phyloP scores from a whole-genome alignment of 1,140 invertebrate genomes.

The Paraescarpia echinospica region DNA sequence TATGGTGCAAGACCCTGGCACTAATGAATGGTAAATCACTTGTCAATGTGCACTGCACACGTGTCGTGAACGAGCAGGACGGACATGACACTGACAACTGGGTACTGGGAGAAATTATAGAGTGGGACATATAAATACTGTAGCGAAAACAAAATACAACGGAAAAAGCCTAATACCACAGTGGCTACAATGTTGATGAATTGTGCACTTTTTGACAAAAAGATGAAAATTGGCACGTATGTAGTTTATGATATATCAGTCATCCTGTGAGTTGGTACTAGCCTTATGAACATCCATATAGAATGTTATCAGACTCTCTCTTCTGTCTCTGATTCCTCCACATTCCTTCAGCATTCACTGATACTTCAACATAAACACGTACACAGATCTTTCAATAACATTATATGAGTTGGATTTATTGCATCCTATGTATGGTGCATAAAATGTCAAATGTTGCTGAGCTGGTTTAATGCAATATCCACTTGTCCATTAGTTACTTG shows the following conservation, averaged over 20 bases:
- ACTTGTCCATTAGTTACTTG: neutral
- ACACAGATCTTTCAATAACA: neutral
- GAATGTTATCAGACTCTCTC: too few relatives aligned
- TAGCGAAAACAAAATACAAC: neutral
- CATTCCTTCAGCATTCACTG: neutral
- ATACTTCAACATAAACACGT: neutral
- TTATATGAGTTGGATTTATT: neutral
- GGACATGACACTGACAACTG: neutral
- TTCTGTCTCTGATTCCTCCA: neutral
- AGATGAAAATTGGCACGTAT: too few relatives aligned
- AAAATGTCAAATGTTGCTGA: neutral
- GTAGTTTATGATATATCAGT: too few relatives aligned
- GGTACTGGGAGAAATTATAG: neutral
- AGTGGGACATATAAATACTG: neutral
- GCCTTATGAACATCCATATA: too few relatives aligned
- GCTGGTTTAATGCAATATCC: neutral
- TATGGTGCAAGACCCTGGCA: neutral
- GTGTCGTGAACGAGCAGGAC: neutral
- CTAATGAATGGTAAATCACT: neutral
- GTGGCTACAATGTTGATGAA: too few relatives aligned
- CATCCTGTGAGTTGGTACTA: too few relatives aligned
- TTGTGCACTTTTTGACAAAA: too few relatives aligned
- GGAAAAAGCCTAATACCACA: neutral
- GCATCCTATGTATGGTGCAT: neutral
- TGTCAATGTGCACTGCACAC: neutral